A percentile compares a stretch with the other conserved stretches of the same genome.
Evolutionary conservation across 2,113 vertebrate genomes (phyloP).

Genomic region (Nerophis ophidion): DNA sequence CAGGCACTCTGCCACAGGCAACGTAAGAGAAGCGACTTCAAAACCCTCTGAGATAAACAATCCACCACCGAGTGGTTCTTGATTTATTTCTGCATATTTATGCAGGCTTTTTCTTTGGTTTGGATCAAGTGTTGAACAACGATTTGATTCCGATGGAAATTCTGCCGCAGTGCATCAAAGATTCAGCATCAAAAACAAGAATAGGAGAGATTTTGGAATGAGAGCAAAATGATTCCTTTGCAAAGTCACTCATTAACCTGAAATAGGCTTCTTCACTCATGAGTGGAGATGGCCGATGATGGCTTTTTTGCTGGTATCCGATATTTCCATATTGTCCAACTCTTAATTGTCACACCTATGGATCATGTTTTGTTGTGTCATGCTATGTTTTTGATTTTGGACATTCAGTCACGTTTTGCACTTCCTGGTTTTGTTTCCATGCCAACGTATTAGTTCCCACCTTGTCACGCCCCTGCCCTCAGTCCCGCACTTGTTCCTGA

Average conservation of each 20-base stretch:
- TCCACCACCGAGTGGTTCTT: neutral
- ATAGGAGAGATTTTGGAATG: slow-evolving; percentile 1
- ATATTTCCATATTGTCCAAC: too few species aligned
- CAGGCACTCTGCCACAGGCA: neutral
- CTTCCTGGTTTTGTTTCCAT: too few species aligned
- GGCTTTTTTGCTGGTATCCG: too few species aligned
- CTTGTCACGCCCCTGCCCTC: too few species aligned
- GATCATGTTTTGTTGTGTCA: too few species aligned
- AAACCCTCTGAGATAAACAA: slow-evolving; percentile 4
- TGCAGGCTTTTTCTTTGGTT: neutral
- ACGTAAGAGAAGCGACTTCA: neutral
- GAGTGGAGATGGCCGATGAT: too few species aligned
- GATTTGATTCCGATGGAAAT: neutral
- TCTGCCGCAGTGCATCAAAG: slow-evolving; percentile 1
- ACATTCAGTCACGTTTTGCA: too few species aligned
- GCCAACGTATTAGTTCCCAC: too few species aligned
- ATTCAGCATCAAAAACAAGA: slow-evolving; percentile 11
- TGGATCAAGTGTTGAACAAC: neutral
- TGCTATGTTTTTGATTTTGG: too few species aligned
- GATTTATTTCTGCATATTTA: neutral
- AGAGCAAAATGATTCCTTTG: slow-evolving; percentile 10
- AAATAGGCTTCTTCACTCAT: too few species aligned
- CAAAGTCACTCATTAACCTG: neutral
- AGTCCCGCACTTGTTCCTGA: too few species aligned
- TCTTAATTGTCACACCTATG: too few species aligned